Evolutionary conservation across 2,888 invertebrate genomes (phyloP).

Genomic region (Conomelus anceps): DNA sequence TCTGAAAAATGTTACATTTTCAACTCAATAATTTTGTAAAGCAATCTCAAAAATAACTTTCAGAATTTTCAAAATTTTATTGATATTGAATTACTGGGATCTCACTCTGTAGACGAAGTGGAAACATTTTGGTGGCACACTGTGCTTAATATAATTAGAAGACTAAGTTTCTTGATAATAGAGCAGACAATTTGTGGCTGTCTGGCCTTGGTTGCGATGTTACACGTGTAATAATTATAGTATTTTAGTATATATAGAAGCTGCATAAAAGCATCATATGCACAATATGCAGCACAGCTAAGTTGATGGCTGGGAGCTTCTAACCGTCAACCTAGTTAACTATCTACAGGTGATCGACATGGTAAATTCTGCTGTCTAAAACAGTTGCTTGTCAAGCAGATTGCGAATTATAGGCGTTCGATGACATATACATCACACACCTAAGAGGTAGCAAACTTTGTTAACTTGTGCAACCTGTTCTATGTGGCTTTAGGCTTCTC

Average conservation of each 20-base stretch:
- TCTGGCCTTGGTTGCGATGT: not conserved
- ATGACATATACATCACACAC: not conserved
- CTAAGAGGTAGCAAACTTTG: not conserved
- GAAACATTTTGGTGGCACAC: not conserved
- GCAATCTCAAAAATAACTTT: too few relatives aligned
- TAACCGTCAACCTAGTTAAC: not conserved
- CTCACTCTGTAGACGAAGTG: too few relatives aligned
- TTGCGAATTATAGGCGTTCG: not conserved
- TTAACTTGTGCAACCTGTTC: not conserved
- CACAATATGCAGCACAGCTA: not conserved
- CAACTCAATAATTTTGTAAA: too few relatives aligned
- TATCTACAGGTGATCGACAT: not conserved
- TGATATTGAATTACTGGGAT: too few relatives aligned
- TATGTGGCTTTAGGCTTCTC: too few relatives aligned
- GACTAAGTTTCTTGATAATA: not conserved
- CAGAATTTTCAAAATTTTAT: too few relatives aligned
- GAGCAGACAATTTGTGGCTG: not conserved
- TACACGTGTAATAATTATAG: not conserved
- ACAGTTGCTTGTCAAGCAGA: not conserved
- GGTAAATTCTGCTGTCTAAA: not conserved
- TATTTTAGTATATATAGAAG: not conserved
- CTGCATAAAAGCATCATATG: not conserved
- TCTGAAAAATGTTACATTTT: too few relatives aligned
- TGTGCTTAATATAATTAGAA: not conserved
- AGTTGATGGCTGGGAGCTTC: not conserved